A percentile compares a stretch with the other conserved stretches of the same genome.
phyloP scores from a whole-genome alignment of 2,888 invertebrate species.

The Mimachlamys varia region DNA sequence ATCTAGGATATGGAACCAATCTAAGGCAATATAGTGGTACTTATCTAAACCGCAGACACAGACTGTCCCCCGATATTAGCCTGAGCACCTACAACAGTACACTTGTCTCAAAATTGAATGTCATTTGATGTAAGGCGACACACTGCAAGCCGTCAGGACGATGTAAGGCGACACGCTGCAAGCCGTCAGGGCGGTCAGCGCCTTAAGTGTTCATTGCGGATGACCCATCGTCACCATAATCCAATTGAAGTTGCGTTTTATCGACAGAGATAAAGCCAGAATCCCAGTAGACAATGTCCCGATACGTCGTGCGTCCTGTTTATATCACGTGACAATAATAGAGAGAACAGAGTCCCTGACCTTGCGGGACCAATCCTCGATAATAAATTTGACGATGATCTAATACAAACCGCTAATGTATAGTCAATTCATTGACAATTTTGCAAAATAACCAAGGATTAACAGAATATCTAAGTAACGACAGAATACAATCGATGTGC shows the following conservation, averaged over 20 bases:
- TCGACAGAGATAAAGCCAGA: not conserved
- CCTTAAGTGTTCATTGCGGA: not conserved
- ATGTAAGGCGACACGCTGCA: not conserved
- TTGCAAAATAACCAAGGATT: too few species aligned
- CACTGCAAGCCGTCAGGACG: not conserved
- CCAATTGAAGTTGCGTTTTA: not conserved
- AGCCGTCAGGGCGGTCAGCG: not conserved
- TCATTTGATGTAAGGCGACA: not conserved
- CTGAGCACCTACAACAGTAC: not conserved
- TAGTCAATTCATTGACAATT: not conserved
- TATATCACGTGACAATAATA: not conserved
- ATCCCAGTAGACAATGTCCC: not conserved
- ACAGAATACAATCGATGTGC: too few species aligned
- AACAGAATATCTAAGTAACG: too few species aligned
- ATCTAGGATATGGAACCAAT: not conserved
- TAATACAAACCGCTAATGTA: not conserved
- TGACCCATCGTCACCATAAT: not conserved
- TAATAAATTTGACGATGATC: not conserved
- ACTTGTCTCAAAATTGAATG: conserved; percentile 13
- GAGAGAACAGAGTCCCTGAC: not conserved
- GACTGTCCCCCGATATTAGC: not conserved
- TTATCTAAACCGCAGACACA: conserved; percentile 14
- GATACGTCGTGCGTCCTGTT: not conserved
- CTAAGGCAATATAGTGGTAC: not conserved
- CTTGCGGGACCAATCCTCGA: not conserved